These are phyloP conservation scores for Tyria jacobaeae DNA, from an alignment of 2,888 invertebrate genomes.

Conservation along the genomic window DNA sequence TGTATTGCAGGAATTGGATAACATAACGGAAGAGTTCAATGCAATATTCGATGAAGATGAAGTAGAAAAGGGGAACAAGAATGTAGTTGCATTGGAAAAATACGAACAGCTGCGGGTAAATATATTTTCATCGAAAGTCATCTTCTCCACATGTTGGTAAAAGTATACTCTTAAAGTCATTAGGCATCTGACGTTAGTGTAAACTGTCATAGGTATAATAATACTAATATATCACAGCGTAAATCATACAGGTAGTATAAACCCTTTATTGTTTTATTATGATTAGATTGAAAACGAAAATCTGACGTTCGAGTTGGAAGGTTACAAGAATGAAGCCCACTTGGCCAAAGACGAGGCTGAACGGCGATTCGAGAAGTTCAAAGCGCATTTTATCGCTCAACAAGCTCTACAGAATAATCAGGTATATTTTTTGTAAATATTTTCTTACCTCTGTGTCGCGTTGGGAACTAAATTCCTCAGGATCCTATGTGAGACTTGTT, in stretches of 20 bases:
- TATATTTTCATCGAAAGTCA: background rate
- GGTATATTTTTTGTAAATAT: conserved; percentile 21
- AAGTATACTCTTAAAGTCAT: too few relatives aligned
- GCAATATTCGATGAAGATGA: conserved; percentile 73
- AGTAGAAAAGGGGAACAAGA: conserved; percentile 61
- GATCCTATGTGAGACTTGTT: too few relatives aligned
- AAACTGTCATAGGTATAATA: too few relatives aligned
- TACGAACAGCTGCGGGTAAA: conserved; percentile 71
- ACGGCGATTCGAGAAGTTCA: conserved; percentile 90
- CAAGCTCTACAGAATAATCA: conserved; percentile 69
- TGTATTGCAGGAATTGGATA: conserved; percentile 74
- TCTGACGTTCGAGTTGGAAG: conserved; percentile 94
- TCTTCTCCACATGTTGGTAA: too few relatives aligned
- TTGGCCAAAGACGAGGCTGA: conserved; percentile 93
- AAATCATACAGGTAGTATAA: too few relatives aligned
- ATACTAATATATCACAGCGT: too few relatives aligned
- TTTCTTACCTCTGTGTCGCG: too few relatives aligned
- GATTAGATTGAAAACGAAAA: conserved; percentile 93
- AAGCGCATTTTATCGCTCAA: conserved; percentile 91
- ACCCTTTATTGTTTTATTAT: background rate
- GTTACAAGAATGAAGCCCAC: conserved; percentile 96
- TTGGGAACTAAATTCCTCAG: too few relatives aligned
- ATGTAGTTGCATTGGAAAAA: conserved; percentile 65
- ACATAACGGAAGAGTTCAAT: conserved; percentile 74
- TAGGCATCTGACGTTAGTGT: too few relatives aligned